Evolutionary conservation across 2,797 vertebrate species (phyloP).

Genomic region (Syndactyla subalaris): DNA sequence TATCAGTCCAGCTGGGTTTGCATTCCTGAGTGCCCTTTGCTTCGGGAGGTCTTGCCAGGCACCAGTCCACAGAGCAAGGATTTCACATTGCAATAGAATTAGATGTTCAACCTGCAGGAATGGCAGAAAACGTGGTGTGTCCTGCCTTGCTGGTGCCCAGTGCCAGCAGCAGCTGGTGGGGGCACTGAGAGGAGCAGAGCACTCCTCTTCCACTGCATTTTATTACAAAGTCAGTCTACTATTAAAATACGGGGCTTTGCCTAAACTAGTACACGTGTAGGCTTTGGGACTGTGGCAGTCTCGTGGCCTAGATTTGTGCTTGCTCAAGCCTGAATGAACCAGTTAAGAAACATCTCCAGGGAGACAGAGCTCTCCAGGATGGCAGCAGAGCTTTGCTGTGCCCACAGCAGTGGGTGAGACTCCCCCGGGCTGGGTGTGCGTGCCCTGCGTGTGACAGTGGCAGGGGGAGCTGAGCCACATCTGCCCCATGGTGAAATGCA

Average conservation of each 20-base stretch:
- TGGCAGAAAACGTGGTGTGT: neutral
- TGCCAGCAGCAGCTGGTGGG: neutral
- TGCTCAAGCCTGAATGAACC: constrained; percentile 26
- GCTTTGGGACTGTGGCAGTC: neutral
- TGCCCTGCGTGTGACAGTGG: neutral
- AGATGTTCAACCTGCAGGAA: neutral
- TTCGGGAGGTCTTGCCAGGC: neutral
- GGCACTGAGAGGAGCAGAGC: neutral
- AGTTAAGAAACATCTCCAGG: constrained; percentile 22
- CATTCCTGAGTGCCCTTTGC: neutral
- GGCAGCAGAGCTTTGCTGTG: neutral
- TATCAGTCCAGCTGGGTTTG: neutral
- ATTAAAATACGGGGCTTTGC: neutral
- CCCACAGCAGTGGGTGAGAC: neutral
- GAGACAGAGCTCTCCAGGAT: constrained; percentile 3
- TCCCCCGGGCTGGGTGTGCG: neutral
- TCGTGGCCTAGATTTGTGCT: constrained; percentile 66
- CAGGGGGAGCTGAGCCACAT: neutral
- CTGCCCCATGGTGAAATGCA: neutral
- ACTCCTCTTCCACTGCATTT: neutral
- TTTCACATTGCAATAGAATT: neutral
- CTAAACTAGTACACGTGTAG: neutral
- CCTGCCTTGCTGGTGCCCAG: neutral
- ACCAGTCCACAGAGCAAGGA: neutral
- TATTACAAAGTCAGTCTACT: neutral